Base-by-base conservation (phyloP, 2,888 invertebrate species). In the Lithophane ornitopus region DNA sequence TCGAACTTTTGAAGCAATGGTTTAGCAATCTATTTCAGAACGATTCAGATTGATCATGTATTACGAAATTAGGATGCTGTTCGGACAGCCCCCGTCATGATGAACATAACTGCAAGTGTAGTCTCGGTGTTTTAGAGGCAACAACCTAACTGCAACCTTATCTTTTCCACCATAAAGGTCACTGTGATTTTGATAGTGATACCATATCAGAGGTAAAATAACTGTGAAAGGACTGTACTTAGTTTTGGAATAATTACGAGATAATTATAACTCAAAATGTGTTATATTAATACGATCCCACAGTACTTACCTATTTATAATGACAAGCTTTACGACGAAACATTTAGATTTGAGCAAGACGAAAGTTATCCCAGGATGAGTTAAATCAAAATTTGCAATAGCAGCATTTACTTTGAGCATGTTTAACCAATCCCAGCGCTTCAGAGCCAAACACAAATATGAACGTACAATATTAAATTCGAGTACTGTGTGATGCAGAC, bases 391-490 rank as follows among this genome's bases (percentile, higher is more conserved):
- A 76, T 71, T 68, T 70, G 74, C 59, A 73, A 70, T 58, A 71
- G 19, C 34, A 54, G 19, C 41, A 56, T 62, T 70, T 74, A 70
- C 74, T 74, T 78, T 67, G 78, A 81, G 34, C 67, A 61, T 59
- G 70, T 82, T 78, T 68, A 74, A 74, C 54, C 63, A 74, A 81
- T 74, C n/a, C 39, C 14, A 56, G 56, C 14, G 68, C 68, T 56
- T 54, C 70, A 68, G 34, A 73, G 34, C n/a, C 49, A 59, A 79
- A 82, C 56, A 79, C 65, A 79, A 82, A 75, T 79, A 79, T 68
- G 22, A 76, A 73, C 49, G 22, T 62, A 63, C 68, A 70, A 78
- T 74, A 82, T 82, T 70, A 70, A 68, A 22, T 56, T 49, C 34
- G 16, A 74, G 59, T 68, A 78, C 41, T 77, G 56, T 77, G 77